Conservation (phyloP, 1,140 invertebrate genomes). For the Aphaenogaster rudis region DNA sequence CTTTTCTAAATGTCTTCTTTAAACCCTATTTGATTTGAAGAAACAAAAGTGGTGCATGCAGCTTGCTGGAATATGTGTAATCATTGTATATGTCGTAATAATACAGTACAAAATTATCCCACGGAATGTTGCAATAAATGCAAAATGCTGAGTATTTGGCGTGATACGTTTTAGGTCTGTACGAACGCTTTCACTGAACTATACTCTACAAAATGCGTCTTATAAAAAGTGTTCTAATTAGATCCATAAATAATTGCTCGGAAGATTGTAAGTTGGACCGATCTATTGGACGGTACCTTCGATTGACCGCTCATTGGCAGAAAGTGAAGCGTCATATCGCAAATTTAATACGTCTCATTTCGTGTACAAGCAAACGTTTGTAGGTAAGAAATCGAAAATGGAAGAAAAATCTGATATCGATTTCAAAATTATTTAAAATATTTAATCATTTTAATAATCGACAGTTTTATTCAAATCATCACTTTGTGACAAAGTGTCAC, state of each 20-base stretch:
- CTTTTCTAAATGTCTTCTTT: constrained; percentile 8
- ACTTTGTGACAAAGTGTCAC: too few species aligned
- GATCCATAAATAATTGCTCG: constrained; percentile 37
- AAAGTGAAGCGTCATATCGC: background rate
- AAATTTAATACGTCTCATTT: constrained; percentile 17
- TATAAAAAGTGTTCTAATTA: constrained; percentile 47
- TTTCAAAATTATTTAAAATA: background rate
- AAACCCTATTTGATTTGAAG: background rate
- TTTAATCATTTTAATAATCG: constrained; percentile 12
- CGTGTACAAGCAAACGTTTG: background rate
- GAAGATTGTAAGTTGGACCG: constrained; percentile 58
- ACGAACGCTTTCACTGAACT: constrained; percentile 20
- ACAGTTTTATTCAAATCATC: constrained; percentile 13
- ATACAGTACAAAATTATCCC: constrained; percentile 21
- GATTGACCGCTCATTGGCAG: constrained; percentile 35
- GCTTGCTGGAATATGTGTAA: background rate
- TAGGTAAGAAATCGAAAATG: background rate
- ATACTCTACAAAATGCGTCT: constrained; percentile 19
- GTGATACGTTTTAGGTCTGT: constrained; percentile 14
- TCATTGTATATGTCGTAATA: background rate
- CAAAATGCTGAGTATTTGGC: constrained; percentile 31
- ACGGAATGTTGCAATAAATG: constrained; percentile 41
- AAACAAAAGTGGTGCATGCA: background rate
- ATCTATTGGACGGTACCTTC: constrained; percentile 71
- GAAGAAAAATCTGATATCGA: background rate